These are phyloP conservation scores for Hemaris fuciformis DNA, from an alignment of 2,888 invertebrate genomes.

Conservation along the genomic window DNA sequence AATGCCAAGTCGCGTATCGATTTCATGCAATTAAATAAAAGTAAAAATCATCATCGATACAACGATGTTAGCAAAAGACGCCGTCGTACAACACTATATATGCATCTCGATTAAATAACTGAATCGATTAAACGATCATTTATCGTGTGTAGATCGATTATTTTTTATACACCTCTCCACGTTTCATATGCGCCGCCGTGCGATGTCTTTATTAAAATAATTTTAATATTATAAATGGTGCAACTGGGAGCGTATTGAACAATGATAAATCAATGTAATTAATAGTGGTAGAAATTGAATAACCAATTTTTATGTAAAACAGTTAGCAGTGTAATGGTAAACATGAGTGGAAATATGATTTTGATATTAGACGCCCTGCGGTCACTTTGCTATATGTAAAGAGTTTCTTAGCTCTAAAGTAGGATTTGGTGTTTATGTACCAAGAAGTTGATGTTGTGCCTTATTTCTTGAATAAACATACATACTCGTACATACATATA, in stretches of 20 bases:
- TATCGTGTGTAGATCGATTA: slow-evolving; percentile 66
- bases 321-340: neutral
- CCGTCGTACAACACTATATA: slow-evolving; percentile 32
- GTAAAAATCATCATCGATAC: neutral
- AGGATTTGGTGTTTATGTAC: too few relatives aligned
- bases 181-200: slow-evolving; percentile 55
- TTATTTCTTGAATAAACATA: too few relatives aligned
- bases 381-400: neutral
- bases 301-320: neutral
- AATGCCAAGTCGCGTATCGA: too few relatives aligned
- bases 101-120: slow-evolving; percentile 67
- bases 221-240: slow-evolving; percentile 39
- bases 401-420: too few relatives aligned
- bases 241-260: neutral
- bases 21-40: too few relatives aligned
- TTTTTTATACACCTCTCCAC: slow-evolving; percentile 53
- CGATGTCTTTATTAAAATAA: slow-evolving; percentile 64
- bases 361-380: neutral
- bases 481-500: too few relatives aligned
- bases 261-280: slow-evolving; percentile 6
- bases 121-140: slow-evolving; percentile 72
- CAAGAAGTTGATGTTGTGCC: too few relatives aligned
- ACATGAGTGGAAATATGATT: neutral
- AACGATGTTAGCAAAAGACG: neutral
- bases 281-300: neutral